A percentile compares a stretch with the other conserved stretches of the same genome.
phyloP scores from a whole-genome alignment of 2,888 invertebrate species.

The Proisotoma minuta region DNA sequence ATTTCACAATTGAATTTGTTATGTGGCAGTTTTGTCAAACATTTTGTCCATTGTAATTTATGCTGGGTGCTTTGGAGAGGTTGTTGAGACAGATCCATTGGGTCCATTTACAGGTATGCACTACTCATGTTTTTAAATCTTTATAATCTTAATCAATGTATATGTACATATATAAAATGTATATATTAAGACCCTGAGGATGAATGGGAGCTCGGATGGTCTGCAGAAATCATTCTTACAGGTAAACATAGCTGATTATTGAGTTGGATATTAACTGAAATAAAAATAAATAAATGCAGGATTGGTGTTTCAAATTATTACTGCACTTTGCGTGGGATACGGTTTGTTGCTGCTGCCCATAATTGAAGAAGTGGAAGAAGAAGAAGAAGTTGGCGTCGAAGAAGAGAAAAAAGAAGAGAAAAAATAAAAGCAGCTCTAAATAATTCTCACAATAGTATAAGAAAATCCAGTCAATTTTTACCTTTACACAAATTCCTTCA shows the following conservation, averaged over 20 bases:
- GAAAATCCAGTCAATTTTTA: not conserved
- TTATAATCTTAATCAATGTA: not conserved
- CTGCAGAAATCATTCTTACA: conserved; percentile 28
- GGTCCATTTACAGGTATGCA: conserved; percentile 33
- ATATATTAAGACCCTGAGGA: conserved; percentile 17
- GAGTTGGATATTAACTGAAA: too few species aligned
- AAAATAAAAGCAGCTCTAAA: not conserved
- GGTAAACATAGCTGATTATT: too few species aligned
- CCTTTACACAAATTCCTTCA: too few species aligned
- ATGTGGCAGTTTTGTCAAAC: conserved; percentile 25
- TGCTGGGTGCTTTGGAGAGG: conserved; percentile 29
- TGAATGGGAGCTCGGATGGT: conserved; percentile 41
- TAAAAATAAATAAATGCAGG: too few species aligned
- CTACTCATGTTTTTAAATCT: not conserved
- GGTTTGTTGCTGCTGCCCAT: conserved; percentile 37
- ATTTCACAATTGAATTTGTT: conserved; percentile 6
- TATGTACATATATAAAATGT: not conserved
- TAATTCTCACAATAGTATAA: too few species aligned
- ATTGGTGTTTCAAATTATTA: conserved; percentile 21
- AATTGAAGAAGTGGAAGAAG: conserved; percentile 25
- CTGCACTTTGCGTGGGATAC: conserved; percentile 27
- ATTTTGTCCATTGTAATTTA: conserved; percentile 32
- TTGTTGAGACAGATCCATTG: conserved; percentile 24
- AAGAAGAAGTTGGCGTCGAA: conserved; percentile 12
- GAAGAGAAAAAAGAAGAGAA: not conserved